Evolutionary conservation across 2,888 invertebrate genomes (phyloP), one percentile per base, ranked within the genome.

Genomic region (Acleris holmiana): DNA sequence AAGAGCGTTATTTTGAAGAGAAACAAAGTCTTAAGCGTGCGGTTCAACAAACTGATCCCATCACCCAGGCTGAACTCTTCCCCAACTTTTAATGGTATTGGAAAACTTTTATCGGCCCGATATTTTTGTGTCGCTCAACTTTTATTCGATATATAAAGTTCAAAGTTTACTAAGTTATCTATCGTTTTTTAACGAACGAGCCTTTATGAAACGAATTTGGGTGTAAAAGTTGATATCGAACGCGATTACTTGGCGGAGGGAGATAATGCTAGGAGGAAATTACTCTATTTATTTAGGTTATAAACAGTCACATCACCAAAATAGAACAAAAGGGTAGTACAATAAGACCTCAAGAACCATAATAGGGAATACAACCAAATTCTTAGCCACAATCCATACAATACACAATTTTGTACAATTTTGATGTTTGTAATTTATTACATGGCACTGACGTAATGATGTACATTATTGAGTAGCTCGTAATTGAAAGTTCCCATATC

Each of bases 31-130:
- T 55, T 29, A 46, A 46, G 61, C 48, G 48, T 48, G 48, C 58
- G 48, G 55, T 55, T n/a, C 3, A 15, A 10, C 55, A 4, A 15
- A 10, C 55, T 44, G 55, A 55, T 21, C 65, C 54, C 50, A 29
- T 61, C 66, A 61, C 56, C 49, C 21, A 10, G 25, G 61, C 41
- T 51, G 46, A 56, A 61, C 61, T 69, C 69, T 71, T 68, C 67
- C 58, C 56, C 44, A 79, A 80, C 77, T 80, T 81, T 79, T 80
- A 82, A 80, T 80, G 76, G 75, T 79, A 82, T 79, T 76, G 78
- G 73, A 73, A 77, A 80, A 80, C 75, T 80, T 80, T 67, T 69
- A 76, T 73, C 73, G 70, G 60, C 60, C 61, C 57, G 64, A 69
- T 71, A 78, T 76, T 76, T 76, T 73, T 67, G 70, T 64, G 29